Base-by-base conservation (phyloP, 1,140 invertebrate species). In the Drosophila biarmipes region DNA sequence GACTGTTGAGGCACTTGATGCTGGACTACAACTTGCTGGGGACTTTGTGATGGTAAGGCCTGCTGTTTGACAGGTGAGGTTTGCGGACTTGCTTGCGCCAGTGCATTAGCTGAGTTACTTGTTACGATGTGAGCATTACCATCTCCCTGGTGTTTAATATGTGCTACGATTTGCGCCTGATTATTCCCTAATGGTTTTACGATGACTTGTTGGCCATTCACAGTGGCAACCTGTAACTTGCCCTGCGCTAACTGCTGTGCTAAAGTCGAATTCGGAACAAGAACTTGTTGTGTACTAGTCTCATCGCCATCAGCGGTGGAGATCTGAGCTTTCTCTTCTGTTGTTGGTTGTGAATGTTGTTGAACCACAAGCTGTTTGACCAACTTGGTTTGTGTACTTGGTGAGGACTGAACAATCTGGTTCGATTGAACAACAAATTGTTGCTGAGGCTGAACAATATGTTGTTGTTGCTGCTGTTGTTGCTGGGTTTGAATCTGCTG, bases 131-230 rank as follows among this genome's bases (percentile, higher is more conserved):
- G 92, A 1, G 87, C 78, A 71, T 84, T 92, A 6, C 90, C 91
- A 78, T 92, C 92, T 40, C 86, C 77, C 72, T 92, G 91, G n/a
- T 93, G 92, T n/a, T 93, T 93, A 24, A 95, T 93, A 72, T 95
- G 94, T 3, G 94, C 94, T 2, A 95, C 94, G 37, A 96, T 95
- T 86, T 96, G 95, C 14, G 94, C 94, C 73, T 95, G 94, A 90
- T 95, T 95, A 80, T 95, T 95, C 12, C 95, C 95, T 11, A 95
- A 94, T 6, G 95, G 94, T 52, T 96, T 93, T 27, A 97, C 96
- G 7, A 95, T 90, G 14, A 97, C 96, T 92, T 97, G 96, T 74
- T 97, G 96, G 0, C 96, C 96, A 80, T 96, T 95, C 7, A 97
- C 95, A 6, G 96, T 96, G 3, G 96, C 96, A n/a, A 97, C 92